These are phyloP conservation scores for Pammene aurita DNA, from an alignment of 2,888 invertebrate species.

Conservation along the genomic window DNA sequence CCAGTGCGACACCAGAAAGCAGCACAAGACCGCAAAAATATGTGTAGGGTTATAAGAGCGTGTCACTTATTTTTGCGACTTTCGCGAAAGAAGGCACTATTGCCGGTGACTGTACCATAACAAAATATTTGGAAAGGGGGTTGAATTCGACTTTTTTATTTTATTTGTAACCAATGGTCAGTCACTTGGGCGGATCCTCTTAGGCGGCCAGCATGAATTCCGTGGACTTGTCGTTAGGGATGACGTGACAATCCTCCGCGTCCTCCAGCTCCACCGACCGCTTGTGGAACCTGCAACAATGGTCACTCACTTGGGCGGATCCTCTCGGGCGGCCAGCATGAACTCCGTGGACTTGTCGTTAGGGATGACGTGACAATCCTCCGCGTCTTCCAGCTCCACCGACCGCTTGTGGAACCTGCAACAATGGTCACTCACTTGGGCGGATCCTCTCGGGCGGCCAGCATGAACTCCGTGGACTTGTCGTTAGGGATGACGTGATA, in stretches of 20 bases:
- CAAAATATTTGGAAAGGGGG: no score
- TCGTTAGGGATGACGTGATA: slow-evolving; percentile 95
- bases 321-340: slow-evolving; percentile 93
- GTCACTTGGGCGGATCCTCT: slow-evolving; percentile 91
- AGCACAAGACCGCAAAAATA: no score
- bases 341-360: slow-evolving; percentile 96
- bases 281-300: no score
- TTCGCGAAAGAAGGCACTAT: no score
- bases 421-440: slow-evolving; percentile 85
- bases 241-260: slow-evolving; percentile 90
- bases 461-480: slow-evolving; percentile 94
- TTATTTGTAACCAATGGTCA: no score
- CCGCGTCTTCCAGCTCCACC: slow-evolving; percentile 83
- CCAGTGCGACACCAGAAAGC: no score
- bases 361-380: slow-evolving; percentile 92
- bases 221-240: slow-evolving; percentile 94
- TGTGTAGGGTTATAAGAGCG: no score
- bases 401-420: no score
- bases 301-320: slow-evolving; percentile 87
- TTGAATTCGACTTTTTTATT: no score
- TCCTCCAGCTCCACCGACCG: slow-evolving; percentile 84
- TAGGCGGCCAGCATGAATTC: slow-evolving; percentile 94
- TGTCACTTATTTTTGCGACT: no score
- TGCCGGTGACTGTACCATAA: no score
- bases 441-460: slow-evolving; percentile 92